A percentile compares a stretch with the other conserved stretches of the same genome.
Conservation (phyloP, 2,113 vertebrate genomes). For the Leptosomus discolor region DNA sequence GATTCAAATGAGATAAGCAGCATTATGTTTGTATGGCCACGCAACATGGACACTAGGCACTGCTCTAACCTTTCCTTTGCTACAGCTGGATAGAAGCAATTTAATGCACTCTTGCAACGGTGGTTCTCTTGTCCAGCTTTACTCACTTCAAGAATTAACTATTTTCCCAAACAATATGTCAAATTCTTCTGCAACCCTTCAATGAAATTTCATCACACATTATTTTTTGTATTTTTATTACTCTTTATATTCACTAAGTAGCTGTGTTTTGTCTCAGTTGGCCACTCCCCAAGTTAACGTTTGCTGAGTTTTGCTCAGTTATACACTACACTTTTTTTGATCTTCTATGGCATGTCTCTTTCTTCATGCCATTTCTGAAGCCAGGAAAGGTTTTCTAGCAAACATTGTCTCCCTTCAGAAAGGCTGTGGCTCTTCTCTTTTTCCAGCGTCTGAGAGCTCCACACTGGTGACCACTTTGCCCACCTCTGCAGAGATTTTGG, state of each 20-base stretch:
- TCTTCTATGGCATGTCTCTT: neutral
- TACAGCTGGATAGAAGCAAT: neutral
- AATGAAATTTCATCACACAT: neutral
- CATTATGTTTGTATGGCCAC: neutral
- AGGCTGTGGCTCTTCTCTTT: neutral
- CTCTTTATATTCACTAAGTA: neutral
- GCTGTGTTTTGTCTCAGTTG: neutral
- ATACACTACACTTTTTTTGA: neutral
- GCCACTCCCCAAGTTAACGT: neutral
- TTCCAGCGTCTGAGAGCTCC: neutral
- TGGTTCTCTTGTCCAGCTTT: neutral
- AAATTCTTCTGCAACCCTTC: neutral
- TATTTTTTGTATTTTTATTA: neutral
- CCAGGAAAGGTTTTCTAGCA: neutral
- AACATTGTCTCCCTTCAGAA: neutral
- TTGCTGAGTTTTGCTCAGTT: neutral
- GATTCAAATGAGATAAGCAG: neutral
- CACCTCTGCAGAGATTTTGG: neutral
- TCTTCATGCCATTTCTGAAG: neutral
- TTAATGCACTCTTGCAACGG: neutral
- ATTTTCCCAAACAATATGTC: neutral
- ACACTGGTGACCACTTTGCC: neutral
- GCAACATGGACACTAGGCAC: neutral
- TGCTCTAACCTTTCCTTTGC: neutral
- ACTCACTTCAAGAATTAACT: neutral